Conservation (phyloP, 2,888 invertebrate species). For the Nymphalis urticae region DNA sequence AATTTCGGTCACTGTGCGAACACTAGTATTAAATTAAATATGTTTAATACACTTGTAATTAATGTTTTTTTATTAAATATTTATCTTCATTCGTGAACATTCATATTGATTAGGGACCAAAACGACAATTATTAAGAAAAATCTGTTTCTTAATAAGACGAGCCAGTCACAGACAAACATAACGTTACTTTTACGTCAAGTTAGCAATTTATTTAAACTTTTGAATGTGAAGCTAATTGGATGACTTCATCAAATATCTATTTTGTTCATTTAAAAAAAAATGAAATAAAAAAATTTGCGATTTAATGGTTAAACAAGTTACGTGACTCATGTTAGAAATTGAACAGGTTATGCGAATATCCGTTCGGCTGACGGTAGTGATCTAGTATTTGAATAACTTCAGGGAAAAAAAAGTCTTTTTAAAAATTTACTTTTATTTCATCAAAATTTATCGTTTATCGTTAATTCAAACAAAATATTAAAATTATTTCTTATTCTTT, state of each 20-base stretch:
- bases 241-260: constrained; percentile 40
- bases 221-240: constrained; percentile 35
- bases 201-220: constrained; percentile 9
- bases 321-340: constrained; percentile 34
- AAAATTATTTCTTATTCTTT: too few species aligned
- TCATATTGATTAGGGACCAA: too few species aligned
- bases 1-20: too few species aligned
- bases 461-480: too few species aligned
- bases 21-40: too few species aligned
- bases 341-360: constrained; percentile 30
- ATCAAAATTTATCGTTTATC: too few species aligned
- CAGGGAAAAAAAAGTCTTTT: neutral
- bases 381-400: constrained; percentile 19
- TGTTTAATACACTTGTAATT: too few species aligned
- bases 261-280: constrained; percentile 30
- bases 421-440: neutral
- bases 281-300: constrained; percentile 33
- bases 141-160: too few species aligned
- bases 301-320: constrained; percentile 32
- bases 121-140: too few species aligned
- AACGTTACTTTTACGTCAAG: constrained; percentile 1
- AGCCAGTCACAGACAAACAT: neutral
- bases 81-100: too few species aligned
- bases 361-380: constrained; percentile 12
- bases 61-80: too few species aligned